Percentiles rank a stretch among this genome's conserved stretches.
Evolutionary conservation across 2,888 invertebrate genomes (phyloP).

Genomic region (Temnothorax ravouxi): DNA sequence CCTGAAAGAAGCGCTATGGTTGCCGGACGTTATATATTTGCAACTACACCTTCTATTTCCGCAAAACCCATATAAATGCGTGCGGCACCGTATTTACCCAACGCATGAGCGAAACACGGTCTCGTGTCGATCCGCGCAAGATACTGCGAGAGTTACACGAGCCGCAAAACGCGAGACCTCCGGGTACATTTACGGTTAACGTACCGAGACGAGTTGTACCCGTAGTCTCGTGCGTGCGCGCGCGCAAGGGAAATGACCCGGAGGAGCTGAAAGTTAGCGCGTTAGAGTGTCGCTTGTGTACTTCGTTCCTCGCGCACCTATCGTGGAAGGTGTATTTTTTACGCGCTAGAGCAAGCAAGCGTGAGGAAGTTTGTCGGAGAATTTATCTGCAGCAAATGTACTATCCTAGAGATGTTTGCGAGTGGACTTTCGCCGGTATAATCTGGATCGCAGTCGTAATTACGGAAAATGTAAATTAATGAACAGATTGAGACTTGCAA

Average conservation of each 20-base stretch:
- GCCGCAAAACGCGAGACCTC: slow-evolving; percentile 62
- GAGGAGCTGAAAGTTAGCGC: slow-evolving; percentile 50
- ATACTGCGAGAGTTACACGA: slow-evolving; percentile 65
- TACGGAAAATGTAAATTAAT: slow-evolving; percentile 27
- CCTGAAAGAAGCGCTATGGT: no score
- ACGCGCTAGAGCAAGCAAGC: slow-evolving; percentile 4
- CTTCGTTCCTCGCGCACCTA: slow-evolving; percentile 21
- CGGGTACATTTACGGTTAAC: slow-evolving; percentile 56
- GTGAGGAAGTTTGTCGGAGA: slow-evolving; percentile 16
- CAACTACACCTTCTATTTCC: slow-evolving; percentile 14
- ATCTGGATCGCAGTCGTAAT: not conserved
- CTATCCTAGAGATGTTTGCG: not conserved
- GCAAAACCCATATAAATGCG: slow-evolving; percentile 31
- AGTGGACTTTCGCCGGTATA: not conserved
- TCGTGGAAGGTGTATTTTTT: slow-evolving; percentile 29
- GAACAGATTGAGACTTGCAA: not conserved
- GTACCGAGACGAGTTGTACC: slow-evolving; percentile 44
- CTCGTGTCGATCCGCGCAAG: slow-evolving; percentile 61
- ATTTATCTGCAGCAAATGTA: slow-evolving; percentile 14
- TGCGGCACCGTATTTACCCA: slow-evolving; percentile 10
- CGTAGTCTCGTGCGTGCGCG: not conserved
- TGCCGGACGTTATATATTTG: not conserved
- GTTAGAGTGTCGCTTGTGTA: slow-evolving; percentile 16
- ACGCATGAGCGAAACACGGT: slow-evolving; percentile 49
- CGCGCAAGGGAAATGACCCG: slow-evolving; percentile 52